Base-by-base conservation (phyloP, 2,797 vertebrate species). In the Moxostoma hubbsi region DNA sequence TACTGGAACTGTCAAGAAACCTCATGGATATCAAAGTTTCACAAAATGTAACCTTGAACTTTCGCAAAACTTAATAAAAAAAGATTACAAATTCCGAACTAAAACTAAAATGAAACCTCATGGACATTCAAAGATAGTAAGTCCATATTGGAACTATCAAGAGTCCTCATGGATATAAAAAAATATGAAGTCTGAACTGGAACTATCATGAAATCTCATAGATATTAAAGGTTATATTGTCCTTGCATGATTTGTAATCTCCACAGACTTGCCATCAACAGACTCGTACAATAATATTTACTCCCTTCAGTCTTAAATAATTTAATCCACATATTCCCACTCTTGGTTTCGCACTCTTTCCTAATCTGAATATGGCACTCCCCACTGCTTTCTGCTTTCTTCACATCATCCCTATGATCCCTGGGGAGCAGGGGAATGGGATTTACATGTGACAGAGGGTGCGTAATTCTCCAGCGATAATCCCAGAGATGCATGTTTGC, bases 381-480 rank as follows among this genome's bases (percentile, higher is more conserved):
- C 57, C 62, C 49, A n/a, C 18, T 24, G 15, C n/a, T 12, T 45
- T 67, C 77, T 75, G 54, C 16, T 11, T 64, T 46, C 50, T 64
- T 47, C 4, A 16, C 43, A 68, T 67, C 69, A 57, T 86, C 88
- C 72, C 66, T 76, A 82, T 88, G 87, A 90, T 91, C 88, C 89
- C 85, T 84, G 86, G 79, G 78, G 88, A 89, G 12, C 9, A 89
- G 87, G 89, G 86, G 86, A 66, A 68, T 57, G 54, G 69, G 72
- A 46, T 85, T 81, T 84, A 88, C 90, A 91, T 89, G 89, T 89
- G 90, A 93, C 91, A 90, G 89, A 79, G 76, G 74, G 87, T 75
- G 82, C 86, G 87, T 91, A 89, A 92, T 91, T 89, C 90, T 79
- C 77, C 24, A 61, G 81, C 69, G 82, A 72, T 92, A 90, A 92